Base-by-base conservation (phyloP, 2,113 vertebrate species). In the Lichenostomus cassidix region DNA sequence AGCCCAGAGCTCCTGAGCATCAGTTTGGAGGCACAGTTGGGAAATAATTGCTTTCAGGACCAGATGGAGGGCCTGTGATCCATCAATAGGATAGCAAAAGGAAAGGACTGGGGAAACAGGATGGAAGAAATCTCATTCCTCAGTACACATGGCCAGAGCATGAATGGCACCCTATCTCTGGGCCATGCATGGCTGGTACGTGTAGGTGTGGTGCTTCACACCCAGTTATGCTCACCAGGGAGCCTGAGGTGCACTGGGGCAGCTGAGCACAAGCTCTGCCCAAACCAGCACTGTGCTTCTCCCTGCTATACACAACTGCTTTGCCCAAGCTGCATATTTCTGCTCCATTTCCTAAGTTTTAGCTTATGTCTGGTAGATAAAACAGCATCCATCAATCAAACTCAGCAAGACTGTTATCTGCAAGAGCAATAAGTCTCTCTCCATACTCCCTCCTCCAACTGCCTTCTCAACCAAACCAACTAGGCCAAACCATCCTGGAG, bases 301-400 rank as follows among this genome's bases (percentile, higher is more conserved):
- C 53, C 77, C 81, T 65, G 31, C 65, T 64, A 10, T 14, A 68
- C 62, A 24, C 65, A 80, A 58, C 67, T 63, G 53, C 39, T 89
- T 70, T 84, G 84, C 50, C 81, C 84, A 84, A 77, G 70, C 78
- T 87, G 76, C 44, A 2, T 10, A 39, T 83, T 97, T 96, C 90
- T 88, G 79, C 90, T 93, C 52, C 88, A 77, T 94, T 96, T 92
- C 88, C 88, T 63, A 63, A 70, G 71, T 86, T 91, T 88, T 41
- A 90, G 33, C 79, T 94, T 83, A 68, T 52, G 75, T 80, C 92
- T 97, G 95, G 87, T 94, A 96, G 73, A 88, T 56, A 55, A 46
- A 86, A 56, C 67, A 85, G 68, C 46, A 70, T 58, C 91, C 87
- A 96, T 96, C 96, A 80, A 90, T 96, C 94, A 95, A 88, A 52